Evolutionary conservation across 2,888 invertebrate genomes (phyloP).

Genomic region (Xylophagus ater): DNA sequence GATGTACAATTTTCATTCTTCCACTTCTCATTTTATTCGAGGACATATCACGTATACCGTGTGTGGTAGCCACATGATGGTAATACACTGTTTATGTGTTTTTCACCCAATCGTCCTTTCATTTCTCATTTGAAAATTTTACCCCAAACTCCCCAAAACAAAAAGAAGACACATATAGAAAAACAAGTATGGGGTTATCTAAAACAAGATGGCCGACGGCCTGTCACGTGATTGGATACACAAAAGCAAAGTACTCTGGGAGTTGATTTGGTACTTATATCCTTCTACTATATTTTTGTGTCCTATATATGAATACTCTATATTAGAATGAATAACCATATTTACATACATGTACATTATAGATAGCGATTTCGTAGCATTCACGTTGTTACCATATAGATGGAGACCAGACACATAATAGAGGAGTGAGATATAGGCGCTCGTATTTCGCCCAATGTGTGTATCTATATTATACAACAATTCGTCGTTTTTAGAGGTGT

Average conservation of each 20-base stretch:
- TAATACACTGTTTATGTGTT: constrained; percentile 18
- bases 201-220: constrained; percentile 29
- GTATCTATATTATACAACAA: too few relatives aligned
- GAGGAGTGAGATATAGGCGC: too few relatives aligned
- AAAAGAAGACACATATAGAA: too few relatives aligned
- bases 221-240: constrained; percentile 26
- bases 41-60: neutral
- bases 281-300: constrained; percentile 1
- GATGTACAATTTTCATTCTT: too few relatives aligned
- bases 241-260: constrained; percentile 18
- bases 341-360: constrained; percentile 9
- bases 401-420: constrained; percentile 3
- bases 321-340: too few relatives aligned
- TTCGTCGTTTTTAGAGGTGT: too few relatives aligned
- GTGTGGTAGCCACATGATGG: constrained; percentile 2
- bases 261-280: constrained; percentile 17
- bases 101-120: constrained; percentile 10
- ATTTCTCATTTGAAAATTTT: too few relatives aligned
- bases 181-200: constrained; percentile 22
- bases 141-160: too few relatives aligned
- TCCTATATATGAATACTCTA: too few relatives aligned
- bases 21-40: too few relatives aligned
- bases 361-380: constrained; percentile 10
- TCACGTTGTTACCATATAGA: constrained; percentile 8
- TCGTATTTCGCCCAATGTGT: too few relatives aligned